phyloP scores from a whole-genome alignment of 2,888 invertebrate species.

The Zaprionus obscuricornis region DNA sequence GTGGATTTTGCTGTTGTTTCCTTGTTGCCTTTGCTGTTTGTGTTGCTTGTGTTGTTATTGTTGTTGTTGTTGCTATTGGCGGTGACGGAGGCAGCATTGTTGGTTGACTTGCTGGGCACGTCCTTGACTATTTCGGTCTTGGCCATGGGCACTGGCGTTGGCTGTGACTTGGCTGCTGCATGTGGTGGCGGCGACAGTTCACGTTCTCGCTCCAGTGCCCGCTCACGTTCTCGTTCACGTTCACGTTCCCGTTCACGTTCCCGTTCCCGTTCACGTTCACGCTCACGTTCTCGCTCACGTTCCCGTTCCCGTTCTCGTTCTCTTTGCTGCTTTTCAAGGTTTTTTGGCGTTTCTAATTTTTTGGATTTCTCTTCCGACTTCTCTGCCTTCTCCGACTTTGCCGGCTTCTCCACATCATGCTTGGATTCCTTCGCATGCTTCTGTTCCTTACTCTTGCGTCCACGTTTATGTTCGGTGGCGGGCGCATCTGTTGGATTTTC shows the following conservation, averaged over 20 bases:
- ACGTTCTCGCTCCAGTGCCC: too few species aligned
- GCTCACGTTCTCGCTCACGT: too few species aligned
- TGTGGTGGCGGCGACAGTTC: conserved; percentile 18
- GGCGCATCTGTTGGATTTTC: conserved; percentile 41
- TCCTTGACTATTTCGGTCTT: background rate
- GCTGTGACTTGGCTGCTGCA: too few species aligned
- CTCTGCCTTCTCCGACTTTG: conserved; percentile 25
- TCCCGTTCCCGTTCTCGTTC: too few species aligned
- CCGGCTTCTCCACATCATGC: conserved; percentile 12
- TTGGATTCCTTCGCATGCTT: conserved; percentile 56
- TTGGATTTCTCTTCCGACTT: conserved; percentile 31
- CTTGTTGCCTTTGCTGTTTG: conserved; percentile 47
- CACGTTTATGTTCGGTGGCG: conserved; percentile 46
- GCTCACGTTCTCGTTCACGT: too few species aligned
- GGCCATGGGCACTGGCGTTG: background rate
- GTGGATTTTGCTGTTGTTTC: conserved; percentile 56
- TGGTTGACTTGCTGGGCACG: background rate
- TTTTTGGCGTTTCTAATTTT: conserved; percentile 33
- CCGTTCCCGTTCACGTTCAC: too few species aligned
- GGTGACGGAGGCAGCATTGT: background rate
- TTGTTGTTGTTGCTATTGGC: conserved; percentile 13
- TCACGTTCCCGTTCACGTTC: too few species aligned
- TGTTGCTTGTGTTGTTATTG: conserved; percentile 9
- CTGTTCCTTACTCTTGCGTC: conserved; percentile 62
- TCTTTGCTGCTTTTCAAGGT: conserved; percentile 23